Evolutionary conservation across 2,113 vertebrate species (phyloP).

Genomic region (Trogon melanurus): DNA sequence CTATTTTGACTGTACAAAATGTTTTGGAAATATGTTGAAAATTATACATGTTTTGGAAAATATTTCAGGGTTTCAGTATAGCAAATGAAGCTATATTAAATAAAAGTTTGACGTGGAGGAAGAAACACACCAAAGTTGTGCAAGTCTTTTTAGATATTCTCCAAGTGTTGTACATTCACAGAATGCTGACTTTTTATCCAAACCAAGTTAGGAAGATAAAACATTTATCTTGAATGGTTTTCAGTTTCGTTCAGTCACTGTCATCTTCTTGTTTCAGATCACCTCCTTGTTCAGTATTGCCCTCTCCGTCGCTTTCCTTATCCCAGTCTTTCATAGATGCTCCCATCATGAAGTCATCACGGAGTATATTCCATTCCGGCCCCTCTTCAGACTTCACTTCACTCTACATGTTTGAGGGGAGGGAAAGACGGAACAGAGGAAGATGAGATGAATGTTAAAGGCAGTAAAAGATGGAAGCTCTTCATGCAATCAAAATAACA

Average conservation of each 20-base stretch:
- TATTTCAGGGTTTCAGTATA: constrained; percentile 58
- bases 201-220: neutral
- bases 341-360: constrained; percentile 98
- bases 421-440: neutral
- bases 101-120: constrained; percentile 1
- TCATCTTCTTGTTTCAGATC: constrained; percentile 47
- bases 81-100: constrained; percentile 31
- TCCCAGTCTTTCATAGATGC: constrained; percentile 98
- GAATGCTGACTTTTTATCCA: constrained; percentile 11
- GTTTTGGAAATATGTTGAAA: constrained; percentile 65
- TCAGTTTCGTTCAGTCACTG: constrained; percentile 63
- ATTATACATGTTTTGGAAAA: constrained; percentile 60
- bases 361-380: constrained; percentile 88
- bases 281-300: neutral
- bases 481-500: neutral
- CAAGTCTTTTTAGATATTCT: neutral
- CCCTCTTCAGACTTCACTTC: constrained; percentile 72
- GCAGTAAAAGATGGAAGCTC: neutral
- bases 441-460: neutral
- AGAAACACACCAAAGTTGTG: neutral
- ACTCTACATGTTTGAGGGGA: constrained; percentile 43
- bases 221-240: neutral
- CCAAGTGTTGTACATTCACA: constrained; percentile 46
- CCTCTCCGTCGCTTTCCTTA: constrained; percentile 79
- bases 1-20: constrained; percentile 73